phyloP scores from a whole-genome alignment of 2,113 vertebrate genomes.

The Solea senegalensis region DNA sequence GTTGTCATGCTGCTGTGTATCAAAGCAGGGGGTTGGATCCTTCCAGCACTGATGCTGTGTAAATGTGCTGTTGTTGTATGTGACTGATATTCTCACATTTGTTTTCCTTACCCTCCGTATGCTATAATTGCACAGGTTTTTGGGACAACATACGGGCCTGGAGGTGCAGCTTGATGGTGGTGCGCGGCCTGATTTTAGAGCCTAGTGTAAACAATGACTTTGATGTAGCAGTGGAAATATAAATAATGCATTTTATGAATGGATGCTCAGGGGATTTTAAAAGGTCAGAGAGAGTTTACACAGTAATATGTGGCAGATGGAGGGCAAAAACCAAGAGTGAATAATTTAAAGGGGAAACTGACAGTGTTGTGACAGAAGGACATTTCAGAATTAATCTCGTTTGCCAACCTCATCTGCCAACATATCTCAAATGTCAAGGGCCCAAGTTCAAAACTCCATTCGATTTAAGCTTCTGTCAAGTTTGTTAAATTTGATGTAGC shows the following conservation, averaged over 20 bases:
- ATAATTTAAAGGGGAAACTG: constrained; percentile 70
- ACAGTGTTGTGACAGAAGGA: constrained; percentile 58
- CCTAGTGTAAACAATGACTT: constrained; percentile 68
- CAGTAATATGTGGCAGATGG: constrained; percentile 70
- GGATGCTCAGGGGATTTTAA: constrained; percentile 59
- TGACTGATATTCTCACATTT: constrained; percentile 32
- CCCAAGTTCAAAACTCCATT: constrained; percentile 33
- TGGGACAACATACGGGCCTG: constrained; percentile 31
- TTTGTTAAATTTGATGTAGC: constrained; percentile 29
- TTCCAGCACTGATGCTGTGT: neutral
- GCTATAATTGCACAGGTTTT: constrained; percentile 15
- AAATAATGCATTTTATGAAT: constrained; percentile 77
- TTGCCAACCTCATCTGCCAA: constrained; percentile 49
- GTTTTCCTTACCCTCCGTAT: constrained; percentile 21
- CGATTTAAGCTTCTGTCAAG: constrained; percentile 58
- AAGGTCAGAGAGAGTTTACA: constrained; percentile 79
- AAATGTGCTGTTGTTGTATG: constrained; percentile 18
- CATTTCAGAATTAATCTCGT: constrained; percentile 64
- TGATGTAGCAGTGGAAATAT: constrained; percentile 56
- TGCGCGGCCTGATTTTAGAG: constrained; percentile 44
- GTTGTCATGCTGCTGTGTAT: constrained; percentile 28
- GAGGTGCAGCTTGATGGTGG: constrained; percentile 18
- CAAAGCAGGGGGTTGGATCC: constrained; percentile 24
- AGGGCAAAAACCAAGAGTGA: constrained; percentile 66
- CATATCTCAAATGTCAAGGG: constrained; percentile 34